Evolutionary conservation across 2,797 vertebrate genomes (phyloP).

Genomic region (Thripadectes ignobilis): DNA sequence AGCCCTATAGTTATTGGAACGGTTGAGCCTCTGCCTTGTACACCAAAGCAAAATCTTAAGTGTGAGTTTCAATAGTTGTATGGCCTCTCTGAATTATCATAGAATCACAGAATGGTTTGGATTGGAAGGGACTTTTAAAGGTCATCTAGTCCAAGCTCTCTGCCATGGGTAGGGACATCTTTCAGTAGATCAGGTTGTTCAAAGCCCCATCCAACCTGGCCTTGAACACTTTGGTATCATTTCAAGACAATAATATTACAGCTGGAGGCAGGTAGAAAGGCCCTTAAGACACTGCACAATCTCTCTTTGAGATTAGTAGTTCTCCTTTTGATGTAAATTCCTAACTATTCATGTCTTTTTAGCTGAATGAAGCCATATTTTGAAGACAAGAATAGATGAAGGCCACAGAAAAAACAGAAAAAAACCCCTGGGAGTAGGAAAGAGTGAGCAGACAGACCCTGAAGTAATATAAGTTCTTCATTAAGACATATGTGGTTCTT

Average conservation of each 20-base stretch:
- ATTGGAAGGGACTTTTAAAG: neutral
- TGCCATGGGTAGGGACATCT: neutral
- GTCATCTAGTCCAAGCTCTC: neutral
- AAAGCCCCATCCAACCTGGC: neutral
- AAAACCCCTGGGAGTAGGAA: neutral
- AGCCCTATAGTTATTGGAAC: neutral
- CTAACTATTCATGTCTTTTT: neutral
- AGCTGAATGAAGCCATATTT: neutral
- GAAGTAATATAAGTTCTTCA: neutral
- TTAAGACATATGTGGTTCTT: neutral
- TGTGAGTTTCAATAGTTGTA: neutral
- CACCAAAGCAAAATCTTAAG: neutral
- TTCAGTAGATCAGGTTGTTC: neutral
- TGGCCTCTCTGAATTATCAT: neutral
- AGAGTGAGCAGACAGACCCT: neutral
- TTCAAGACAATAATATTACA: neutral
- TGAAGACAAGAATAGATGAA: neutral
- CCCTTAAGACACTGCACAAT: neutral
- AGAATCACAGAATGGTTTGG: neutral
- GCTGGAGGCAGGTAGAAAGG: neutral
- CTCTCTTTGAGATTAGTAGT: neutral
- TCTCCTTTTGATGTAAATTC: neutral
- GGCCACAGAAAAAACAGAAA: neutral
- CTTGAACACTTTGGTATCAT: neutral
- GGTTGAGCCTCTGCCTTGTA: neutral